Conservation (phyloP, 2,888 invertebrate species). For the Brachycybe producta region DNA sequence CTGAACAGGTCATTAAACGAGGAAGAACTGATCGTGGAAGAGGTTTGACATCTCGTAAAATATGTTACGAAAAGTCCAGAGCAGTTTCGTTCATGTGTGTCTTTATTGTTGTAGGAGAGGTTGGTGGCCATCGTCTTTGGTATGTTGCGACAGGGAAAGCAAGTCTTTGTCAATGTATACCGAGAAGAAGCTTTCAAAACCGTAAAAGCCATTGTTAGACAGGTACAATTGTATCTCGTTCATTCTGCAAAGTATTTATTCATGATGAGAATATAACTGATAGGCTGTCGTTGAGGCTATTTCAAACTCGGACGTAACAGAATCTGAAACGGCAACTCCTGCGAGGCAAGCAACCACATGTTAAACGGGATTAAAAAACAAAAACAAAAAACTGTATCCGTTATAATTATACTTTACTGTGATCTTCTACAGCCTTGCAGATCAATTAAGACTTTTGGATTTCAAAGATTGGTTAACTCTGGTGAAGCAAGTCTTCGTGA, state of each 20-base stretch:
- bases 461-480: slow-evolving; percentile 56
- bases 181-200: slow-evolving; percentile 81
- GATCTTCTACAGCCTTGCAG: slow-evolving; percentile 37
- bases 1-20: slow-evolving; percentile 65
- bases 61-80: not conserved
- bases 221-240: slow-evolving; percentile 45
- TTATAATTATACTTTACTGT: slow-evolving; percentile 1
- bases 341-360: too few species aligned
- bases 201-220: slow-evolving; percentile 75
- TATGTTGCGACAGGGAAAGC: slow-evolving; percentile 69
- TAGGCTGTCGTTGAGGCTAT: slow-evolving; percentile 36
- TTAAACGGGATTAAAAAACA: too few species aligned
- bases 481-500: slow-evolving; percentile 50
- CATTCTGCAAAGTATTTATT: too few species aligned
- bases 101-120: slow-evolving; percentile 51
- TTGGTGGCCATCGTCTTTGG: slow-evolving; percentile 79
- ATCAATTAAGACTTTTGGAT: slow-evolving; percentile 48
- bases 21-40: slow-evolving; percentile 49
- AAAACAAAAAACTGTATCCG: slow-evolving; percentile 15
- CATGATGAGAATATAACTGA: too few species aligned
- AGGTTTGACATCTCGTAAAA: slow-evolving; percentile 35
- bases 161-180: slow-evolving; percentile 68
- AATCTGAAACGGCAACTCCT: slow-evolving; percentile 26
- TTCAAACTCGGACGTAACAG: slow-evolving; percentile 32
- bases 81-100: not conserved